Percentiles rank a stretch among this genome's conserved stretches.
phyloP scores from a whole-genome alignment of 53 echinoderm and acorn worm species.

The Holothuria scabra region DNA sequence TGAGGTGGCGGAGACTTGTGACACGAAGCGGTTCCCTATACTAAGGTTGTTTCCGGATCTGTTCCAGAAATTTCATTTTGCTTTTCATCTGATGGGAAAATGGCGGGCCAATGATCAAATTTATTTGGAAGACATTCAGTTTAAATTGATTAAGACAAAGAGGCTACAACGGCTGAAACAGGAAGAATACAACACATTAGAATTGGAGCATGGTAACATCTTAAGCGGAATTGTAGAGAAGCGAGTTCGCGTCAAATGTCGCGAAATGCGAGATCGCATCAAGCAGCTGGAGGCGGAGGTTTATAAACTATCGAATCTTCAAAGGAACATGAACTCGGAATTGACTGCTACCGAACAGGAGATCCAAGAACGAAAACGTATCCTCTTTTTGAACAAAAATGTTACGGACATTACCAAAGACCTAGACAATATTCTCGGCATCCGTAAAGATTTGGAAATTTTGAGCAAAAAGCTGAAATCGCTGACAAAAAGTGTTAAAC shows the following conservation, averaged over 20 bases:
- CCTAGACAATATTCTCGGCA: constrained; percentile 76
- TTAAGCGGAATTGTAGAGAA: constrained; percentile 83
- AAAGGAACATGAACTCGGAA: constrained; percentile 66
- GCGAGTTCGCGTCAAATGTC: constrained; percentile 79
- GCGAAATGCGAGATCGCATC: constrained; percentile 77
- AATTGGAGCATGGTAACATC: constrained; percentile 80
- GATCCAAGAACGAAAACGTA: constrained; percentile 75
- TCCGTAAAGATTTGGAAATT: constrained; percentile 84
- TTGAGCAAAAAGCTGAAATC: constrained; percentile 86
- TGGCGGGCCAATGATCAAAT: constrained; percentile 96
- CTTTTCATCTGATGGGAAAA: constrained; percentile 78
- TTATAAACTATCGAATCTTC: constrained; percentile 52
- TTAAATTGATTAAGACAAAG: constrained; percentile 83
- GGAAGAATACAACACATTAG: constrained; percentile 87
- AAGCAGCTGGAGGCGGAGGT: constrained; percentile 79
- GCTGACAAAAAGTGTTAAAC: constrained; percentile 75
- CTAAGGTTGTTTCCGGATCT: constrained; percentile 86
- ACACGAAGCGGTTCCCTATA: constrained; percentile 80
- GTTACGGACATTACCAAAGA: constrained; percentile 78
- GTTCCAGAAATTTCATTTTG: constrained; percentile 92
- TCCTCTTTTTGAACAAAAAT: constrained; percentile 70
- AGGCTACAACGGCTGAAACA: constrained; percentile 84
- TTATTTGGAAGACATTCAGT: constrained; percentile 91
- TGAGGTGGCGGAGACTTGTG: constrained; percentile 91
- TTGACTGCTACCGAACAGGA: constrained; percentile 74